Percentiles rank a stretch among this genome's conserved stretches.
These are phyloP conservation scores for Antechinus flavipes DNA, from an alignment of 2,113 vertebrate genomes.

Conservation along the genomic window DNA sequence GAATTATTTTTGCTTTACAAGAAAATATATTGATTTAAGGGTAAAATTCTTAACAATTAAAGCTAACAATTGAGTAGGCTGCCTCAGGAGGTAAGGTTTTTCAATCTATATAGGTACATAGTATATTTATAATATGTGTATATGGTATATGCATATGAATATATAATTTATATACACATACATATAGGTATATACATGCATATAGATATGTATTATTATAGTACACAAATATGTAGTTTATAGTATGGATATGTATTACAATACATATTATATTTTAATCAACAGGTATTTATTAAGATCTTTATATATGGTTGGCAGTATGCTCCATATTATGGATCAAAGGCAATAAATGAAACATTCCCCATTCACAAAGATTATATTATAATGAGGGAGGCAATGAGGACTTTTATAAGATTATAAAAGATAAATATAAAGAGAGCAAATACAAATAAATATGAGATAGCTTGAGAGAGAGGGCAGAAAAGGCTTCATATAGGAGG, in stretches of 20 bases:
- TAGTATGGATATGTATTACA: background rate
- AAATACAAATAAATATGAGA: background rate
- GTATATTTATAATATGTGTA: background rate
- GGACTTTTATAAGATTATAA: background rate
- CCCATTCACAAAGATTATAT: background rate
- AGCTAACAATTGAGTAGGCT: background rate
- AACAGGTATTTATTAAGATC: background rate
- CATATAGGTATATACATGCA: background rate
- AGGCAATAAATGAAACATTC: background rate
- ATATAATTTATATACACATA: background rate
- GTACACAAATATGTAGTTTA: too few species aligned
- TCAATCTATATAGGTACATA: background rate
- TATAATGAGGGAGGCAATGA: background rate
- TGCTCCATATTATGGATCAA: background rate
- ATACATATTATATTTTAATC: background rate
- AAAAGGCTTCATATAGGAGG: background rate
- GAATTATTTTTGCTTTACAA: constrained; percentile 49
- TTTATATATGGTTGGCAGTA: background rate
- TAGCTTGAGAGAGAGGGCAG: background rate
- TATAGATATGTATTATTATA: too few species aligned
- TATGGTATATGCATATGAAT: background rate
- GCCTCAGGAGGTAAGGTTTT: background rate
- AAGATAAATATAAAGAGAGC: too few species aligned
- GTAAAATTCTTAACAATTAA: background rate
- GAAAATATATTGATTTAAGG: constrained; percentile 51